A percentile compares a stretch with the other conserved stretches of the same genome.
Evolutionary conservation across 2,113 vertebrate species (phyloP).

Genomic region (Irena cyanogastra): DNA sequence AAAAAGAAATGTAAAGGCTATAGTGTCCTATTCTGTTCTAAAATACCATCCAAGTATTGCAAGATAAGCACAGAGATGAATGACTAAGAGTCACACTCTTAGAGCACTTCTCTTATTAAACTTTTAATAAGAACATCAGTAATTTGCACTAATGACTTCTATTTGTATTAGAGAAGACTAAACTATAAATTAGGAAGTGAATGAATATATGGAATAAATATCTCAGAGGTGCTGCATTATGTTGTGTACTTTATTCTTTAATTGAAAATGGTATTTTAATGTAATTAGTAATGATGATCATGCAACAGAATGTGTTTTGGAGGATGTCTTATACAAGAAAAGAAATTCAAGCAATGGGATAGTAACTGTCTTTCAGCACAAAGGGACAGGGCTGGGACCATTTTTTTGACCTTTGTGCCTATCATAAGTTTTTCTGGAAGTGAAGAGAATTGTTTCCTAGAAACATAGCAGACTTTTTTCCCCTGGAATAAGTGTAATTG

Average conservation of each 20-base stretch:
- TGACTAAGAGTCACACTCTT: not conserved
- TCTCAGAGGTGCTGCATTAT: not conserved
- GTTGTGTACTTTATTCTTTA: not conserved
- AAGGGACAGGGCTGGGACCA: not conserved
- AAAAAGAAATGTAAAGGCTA: not conserved
- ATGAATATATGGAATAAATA: not conserved
- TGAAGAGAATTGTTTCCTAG: not conserved
- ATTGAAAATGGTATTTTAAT: conserved; percentile 7
- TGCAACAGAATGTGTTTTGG: not conserved
- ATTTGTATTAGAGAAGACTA: not conserved
- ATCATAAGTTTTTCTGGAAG: not conserved
- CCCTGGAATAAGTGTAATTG: not conserved
- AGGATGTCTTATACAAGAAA: not conserved
- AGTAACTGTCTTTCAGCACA: not conserved
- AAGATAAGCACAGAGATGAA: not conserved
- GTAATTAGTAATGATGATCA: not conserved
- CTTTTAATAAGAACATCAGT: conserved; percentile 18
- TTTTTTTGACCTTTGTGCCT: not conserved
- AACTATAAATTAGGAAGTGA: not conserved
- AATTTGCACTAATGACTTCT: conserved; percentile 17
- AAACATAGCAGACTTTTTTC: not conserved
- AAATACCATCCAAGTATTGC: not conserved
- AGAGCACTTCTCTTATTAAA: conserved; percentile 5
- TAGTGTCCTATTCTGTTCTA: not conserved
- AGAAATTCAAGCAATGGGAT: not conserved